Percentiles rank a stretch among this genome's conserved stretches.
phyloP scores from a whole-genome alignment of 2,797 vertebrate species.

The Loris lydekkerianus region DNA sequence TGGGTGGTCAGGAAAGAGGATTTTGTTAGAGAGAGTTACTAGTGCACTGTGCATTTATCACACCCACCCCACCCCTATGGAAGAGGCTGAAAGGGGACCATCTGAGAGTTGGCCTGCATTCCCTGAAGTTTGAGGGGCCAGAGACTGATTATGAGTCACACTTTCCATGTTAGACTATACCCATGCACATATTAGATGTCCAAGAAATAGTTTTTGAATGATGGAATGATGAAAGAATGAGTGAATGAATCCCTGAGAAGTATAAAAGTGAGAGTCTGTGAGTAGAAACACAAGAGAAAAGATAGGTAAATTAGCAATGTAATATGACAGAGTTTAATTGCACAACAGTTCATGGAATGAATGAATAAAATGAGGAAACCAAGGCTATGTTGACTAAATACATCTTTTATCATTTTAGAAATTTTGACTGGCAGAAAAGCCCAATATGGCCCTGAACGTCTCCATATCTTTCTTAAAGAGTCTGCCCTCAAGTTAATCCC shows the following conservation, averaged over 20 bases:
- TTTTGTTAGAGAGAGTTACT: not conserved
- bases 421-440: not conserved
- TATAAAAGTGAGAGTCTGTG: not conserved
- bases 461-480: slow-evolving; percentile 31
- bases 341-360: not conserved
- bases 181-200: not conserved
- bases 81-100: not conserved
- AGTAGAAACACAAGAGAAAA: not conserved
- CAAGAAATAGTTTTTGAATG: slow-evolving; percentile 11
- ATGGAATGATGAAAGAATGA: not conserved
- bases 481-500: not conserved
- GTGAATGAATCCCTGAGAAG: not conserved
- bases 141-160: not conserved
- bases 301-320: not conserved
- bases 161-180: not conserved
- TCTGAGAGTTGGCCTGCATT: not conserved
- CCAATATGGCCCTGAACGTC: not conserved
- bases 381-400: not conserved
- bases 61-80: not conserved
- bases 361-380: not conserved
- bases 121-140: not conserved
- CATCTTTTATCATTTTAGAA: not conserved
- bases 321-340: not conserved
- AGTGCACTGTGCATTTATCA: not conserved
- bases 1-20: not conserved